Base-by-base conservation (phyloP, 2,797 vertebrate genomes). In the Bradypodion pumilum region DNA sequence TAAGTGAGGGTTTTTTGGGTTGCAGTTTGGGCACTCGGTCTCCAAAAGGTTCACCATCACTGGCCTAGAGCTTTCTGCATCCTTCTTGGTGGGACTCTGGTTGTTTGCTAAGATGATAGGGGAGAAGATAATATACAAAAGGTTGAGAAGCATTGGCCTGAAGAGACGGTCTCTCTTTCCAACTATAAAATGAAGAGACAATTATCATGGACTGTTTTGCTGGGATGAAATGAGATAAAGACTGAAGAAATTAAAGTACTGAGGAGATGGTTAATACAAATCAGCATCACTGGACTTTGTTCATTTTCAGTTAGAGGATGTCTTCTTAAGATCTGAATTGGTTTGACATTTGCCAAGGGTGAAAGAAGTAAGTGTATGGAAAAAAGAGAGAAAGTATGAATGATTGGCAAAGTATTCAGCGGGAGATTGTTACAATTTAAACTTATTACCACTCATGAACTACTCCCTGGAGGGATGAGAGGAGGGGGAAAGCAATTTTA, bases 391-490 rank as follows among this genome's bases (percentile, higher is more conserved):
- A 86, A 78, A 0, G 73, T 7, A 37, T 7, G 3, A 42, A 29
- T 49, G 49, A 40, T 69, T 86, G 66, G 74, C 73, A 70, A 32
- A n/a, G 46, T 63, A 19, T 32, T 62, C 40, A 68, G 78, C 13
- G 60, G 63, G 46, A 7, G 63, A 19, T 2, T 88, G 35, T 60
- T 40, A 84, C 7, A 13, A n/a, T 59, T 90, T 82, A 78, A 74
- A 85, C 82, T 59, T 82, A 56, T n/a, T 69, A 1, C 66, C 74
- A 69, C n/a, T 6, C 85, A 25, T 75, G 85, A 88, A 74, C 2
- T 5, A 72, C 21, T 77, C 6, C 70, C 78, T 78, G 60, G 1
- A 78, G 73, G 49, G 25, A 72, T 13, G 44, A 46, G 12, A 15
- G 60, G 5, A 21, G 21, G 13, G 37, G n/a, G n/a, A n/a, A 25